Base-by-base conservation (phyloP, 2,113 vertebrate genomes). In the Dipodomys spectabilis region DNA sequence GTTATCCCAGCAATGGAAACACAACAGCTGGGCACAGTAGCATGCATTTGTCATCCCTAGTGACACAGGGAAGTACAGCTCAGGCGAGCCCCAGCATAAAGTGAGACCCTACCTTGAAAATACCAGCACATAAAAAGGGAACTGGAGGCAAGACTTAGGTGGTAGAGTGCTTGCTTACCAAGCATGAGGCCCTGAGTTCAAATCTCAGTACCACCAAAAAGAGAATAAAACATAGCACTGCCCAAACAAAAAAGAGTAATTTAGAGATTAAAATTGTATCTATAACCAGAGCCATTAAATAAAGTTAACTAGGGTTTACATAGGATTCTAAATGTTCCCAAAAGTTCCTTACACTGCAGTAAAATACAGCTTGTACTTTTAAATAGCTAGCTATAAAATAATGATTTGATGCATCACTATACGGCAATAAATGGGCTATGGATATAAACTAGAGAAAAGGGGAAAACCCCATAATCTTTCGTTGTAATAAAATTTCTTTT, bases 231-330 rank as follows among this genome's bases (percentile, higher is more conserved):
- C 49, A 53, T 13, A 53, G 49, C 49, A 53, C 49, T 53, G 49
- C 49, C 49, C 12, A 53, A 9, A 53, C 12, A 53, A 53, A 53
- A 53, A 53, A 53, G 60, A 62, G 16, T 62, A 83, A 77, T 32
- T 83, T 78, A 69, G 27, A 91, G 13, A 75, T 75, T 89, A 4
- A 23, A 85, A 84, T 22, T 5, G 44, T 35, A 87, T 62, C 18
- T 86, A 87, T 3, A 95, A 82, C 28, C 77, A 81, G 81, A 94
- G 30, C 1, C 15, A 95, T 92, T 91, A 90, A 71, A 73, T 81
- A 73, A 83, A 92, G 39, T 79, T 69, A 86, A 79, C 49, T 44
- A 93, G 32, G 32, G 35, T 2, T 74, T 81, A 78, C 28, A 81
- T 32, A 77, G 64, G 44, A 84, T 28, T 84, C 25, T 78, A 44